Evolutionary conservation across 2,888 invertebrate species (phyloP), one percentile per base, ranked within the genome.

Genomic region (Drosophila pseudotalamancana): DNA sequence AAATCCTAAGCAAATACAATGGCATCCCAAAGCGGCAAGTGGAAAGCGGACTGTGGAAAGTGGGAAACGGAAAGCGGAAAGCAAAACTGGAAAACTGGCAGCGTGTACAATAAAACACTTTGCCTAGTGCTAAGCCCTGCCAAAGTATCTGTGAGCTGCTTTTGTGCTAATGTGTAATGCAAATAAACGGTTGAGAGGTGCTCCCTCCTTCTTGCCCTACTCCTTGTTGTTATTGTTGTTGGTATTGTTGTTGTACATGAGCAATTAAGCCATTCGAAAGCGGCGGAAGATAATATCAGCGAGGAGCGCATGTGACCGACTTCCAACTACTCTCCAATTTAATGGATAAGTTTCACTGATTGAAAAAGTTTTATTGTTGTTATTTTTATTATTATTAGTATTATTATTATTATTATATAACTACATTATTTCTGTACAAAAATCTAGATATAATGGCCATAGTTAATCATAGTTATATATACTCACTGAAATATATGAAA

Each of bases 121-220:
- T 73, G 56, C 46, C 50, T 16, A 31, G 54, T 46, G 56, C 63
- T 57, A 84, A 78, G 74, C 51, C 54, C 57, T 50, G 34, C 70
- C 32, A 64, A 80, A 78, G 84, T 77, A 73, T 80, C 65, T 66
- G 42, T 51, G 69, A 61, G 77, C 66, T 34, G 66, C 71, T 73
- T 81, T 61, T 34, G 49, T 57, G 54, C 77, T 80, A 70, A 84
- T 74, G 74, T 65, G 51, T 70, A 80, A 70, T 65, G 70, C 81
- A 84, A 78, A 78, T 80, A 74, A 40, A 34, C 40, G 40, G 25
- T 12, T 11, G 18, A 21, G 27, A 57, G 70, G 46, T 50, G 50
- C 54, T 34, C 51, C 23, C 27, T 23, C 32, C 35, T 59, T 55
- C 50, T 25, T 11, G 25, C 4, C 5, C 4, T 1, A 8, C 11